Evolutionary conservation across 2,797 vertebrate genomes (phyloP), one percentile per base, ranked within the genome.

Genomic region (Cottoperca gobio): DNA sequence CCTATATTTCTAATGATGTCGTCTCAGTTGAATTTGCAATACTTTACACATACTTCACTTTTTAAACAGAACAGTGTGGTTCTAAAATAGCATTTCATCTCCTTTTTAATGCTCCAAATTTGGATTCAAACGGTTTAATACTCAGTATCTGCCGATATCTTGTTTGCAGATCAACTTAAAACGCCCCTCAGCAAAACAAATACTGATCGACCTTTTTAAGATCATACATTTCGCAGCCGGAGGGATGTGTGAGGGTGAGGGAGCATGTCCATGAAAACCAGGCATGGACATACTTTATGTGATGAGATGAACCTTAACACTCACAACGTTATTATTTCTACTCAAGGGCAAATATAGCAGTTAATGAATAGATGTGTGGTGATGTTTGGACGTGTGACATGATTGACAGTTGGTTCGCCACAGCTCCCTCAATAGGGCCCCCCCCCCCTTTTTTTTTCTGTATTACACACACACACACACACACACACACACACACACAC

Each of bases 361-460:
- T 46, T 74, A 76, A 81, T 86, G 57, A 75, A 62, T 67, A 73
- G 10, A 6, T 75, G 79, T 61, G 73, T 57, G 54, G 23, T 24
- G 31, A 74, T 81, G 70, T 80, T 64, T 76, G 37, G 67, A 79
- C 2, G n/a, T 75, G 58, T 54, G 72, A 71, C 73, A 62, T 94
- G 92, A 94, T 89, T 94, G 92, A 94, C 93, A 94, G 91, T 66
- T 83, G 72, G 79, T 77, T 81, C 69, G 86, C 87, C 78, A 63
- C 57, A 66, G 85, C 76, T 77, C 67, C 83, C 82, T 82, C 70
- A 82, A 52, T 67, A 70, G 65, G 42, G 48, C 65, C n/a, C 37
- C 28, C 31, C 6, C 31, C 65, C 46, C 40, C 68, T 60, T 75
- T 67, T 86, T 86, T 75, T 78, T 75, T 80, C 84, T 84, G 65